Percentiles rank a stretch among this genome's conserved stretches.
phyloP scores from a whole-genome alignment of 2,888 invertebrate species.

The Macropis europaea region DNA sequence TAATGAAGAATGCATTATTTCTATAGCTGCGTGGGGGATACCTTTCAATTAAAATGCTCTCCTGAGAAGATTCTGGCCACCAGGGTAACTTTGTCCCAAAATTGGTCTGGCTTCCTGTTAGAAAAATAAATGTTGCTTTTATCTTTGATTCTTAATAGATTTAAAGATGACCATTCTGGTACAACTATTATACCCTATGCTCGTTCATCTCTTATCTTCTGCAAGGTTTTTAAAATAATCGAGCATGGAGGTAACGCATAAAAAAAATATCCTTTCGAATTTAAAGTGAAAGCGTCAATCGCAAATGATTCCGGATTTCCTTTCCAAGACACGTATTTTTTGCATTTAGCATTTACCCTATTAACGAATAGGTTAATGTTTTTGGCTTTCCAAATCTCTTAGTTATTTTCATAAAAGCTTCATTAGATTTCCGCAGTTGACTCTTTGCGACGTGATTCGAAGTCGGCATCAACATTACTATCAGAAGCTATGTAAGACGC shows the following conservation, averaged over 20 bases:
- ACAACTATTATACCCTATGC: conserved; percentile 4
- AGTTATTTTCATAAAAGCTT: neutral
- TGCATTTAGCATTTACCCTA: conserved; percentile 14
- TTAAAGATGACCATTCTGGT: neutral
- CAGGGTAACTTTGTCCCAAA: conserved; percentile 5
- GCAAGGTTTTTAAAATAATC: neutral
- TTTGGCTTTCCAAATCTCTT: neutral
- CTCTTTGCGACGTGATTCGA: conserved; percentile 5
- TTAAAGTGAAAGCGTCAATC: neutral
- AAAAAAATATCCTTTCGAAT: neutral
- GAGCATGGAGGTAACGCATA: conserved; percentile 11
- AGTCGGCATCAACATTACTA: conserved; percentile 3
- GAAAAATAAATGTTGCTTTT: neutral
- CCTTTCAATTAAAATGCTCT: neutral
- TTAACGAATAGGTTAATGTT: conserved; percentile 11
- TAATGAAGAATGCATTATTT: neutral
- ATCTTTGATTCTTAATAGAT: neutral
- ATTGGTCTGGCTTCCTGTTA: neutral
- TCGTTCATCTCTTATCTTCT: neutral
- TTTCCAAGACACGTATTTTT: neutral
- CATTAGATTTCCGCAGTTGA: neutral
- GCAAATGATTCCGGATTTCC: neutral
- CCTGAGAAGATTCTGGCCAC: neutral
- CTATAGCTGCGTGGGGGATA: neutral
- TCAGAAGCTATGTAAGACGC: conserved; percentile 12